phyloP scores from a whole-genome alignment of 2,888 invertebrate species.

The Noctua janthe region DNA sequence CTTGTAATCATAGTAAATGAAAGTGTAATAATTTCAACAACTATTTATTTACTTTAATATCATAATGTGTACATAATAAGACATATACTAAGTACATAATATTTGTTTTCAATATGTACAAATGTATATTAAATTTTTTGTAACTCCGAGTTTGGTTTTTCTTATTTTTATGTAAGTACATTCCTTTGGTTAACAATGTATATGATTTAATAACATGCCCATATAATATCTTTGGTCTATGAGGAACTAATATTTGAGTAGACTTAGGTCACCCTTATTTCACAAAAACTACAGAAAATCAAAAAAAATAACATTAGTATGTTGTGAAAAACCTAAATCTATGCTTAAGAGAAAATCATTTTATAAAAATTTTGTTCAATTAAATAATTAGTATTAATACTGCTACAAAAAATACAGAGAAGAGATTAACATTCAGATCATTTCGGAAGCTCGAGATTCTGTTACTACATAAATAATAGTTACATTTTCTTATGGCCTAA shows the following conservation, averaged over 20 bases:
- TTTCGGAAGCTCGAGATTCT: constrained; percentile 61
- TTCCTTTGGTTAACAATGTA: constrained; percentile 16
- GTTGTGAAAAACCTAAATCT: constrained; percentile 24
- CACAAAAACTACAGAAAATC: constrained; percentile 11
- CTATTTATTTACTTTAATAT: constrained; percentile 86
- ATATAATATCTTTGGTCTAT: constrained; percentile 67
- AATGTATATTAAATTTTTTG: constrained; percentile 87
- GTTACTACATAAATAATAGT: constrained; percentile 27
- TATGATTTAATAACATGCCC: constrained; percentile 16
- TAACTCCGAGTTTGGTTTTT: constrained; percentile 66
- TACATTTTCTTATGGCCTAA: constrained; percentile 18
- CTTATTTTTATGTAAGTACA: constrained; percentile 61
- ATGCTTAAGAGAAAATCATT: neutral
- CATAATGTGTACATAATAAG: constrained; percentile 85
- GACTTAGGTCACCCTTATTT: neutral
- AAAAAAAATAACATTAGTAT: constrained; percentile 14
- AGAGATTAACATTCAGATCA: constrained; percentile 41
- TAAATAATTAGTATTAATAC: constrained; percentile 35
- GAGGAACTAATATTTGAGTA: constrained; percentile 45
- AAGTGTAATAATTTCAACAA: constrained; percentile 82
- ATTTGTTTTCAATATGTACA: constrained; percentile 86
- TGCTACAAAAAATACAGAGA: constrained; percentile 28
- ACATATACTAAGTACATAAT: constrained; percentile 83
- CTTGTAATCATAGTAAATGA: constrained; percentile 70
- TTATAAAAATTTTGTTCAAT: constrained; percentile 7